phyloP scores from a whole-genome alignment of 2,888 invertebrate genomes.

The Sisyra nigra region DNA sequence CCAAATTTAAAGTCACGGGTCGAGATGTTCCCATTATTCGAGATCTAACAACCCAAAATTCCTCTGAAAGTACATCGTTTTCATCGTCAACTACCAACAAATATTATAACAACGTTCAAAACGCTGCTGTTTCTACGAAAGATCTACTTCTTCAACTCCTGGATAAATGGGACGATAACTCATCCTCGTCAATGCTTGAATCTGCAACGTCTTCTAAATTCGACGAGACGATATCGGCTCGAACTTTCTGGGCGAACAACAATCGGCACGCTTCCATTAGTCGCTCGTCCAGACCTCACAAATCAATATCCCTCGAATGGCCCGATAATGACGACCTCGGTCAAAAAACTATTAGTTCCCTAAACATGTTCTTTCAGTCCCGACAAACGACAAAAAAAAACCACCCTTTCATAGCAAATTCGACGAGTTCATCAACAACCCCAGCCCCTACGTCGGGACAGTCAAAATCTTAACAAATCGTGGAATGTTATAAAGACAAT shows the following conservation, averaged over 20 bases:
- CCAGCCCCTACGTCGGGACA: no score
- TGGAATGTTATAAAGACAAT: no score
- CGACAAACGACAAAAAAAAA: constrained; percentile 25
- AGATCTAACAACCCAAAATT: constrained; percentile 1
- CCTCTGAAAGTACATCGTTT: constrained; percentile 6
- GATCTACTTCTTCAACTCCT: constrained; percentile 57
- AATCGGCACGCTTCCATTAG: constrained; percentile 10
- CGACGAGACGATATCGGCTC: no score
- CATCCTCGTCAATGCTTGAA: constrained; percentile 16
- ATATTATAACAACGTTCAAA: constrained; percentile 15
- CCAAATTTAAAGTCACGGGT: constrained; percentile 48
- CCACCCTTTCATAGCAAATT: constrained; percentile 20
- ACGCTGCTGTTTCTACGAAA: constrained; percentile 54
- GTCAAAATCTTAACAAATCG: no score
- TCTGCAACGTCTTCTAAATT: not conserved
- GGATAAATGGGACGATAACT: constrained; percentile 59
- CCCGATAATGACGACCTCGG: constrained; percentile 55
- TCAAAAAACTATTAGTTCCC: constrained; percentile 62
- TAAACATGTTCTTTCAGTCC: constrained; percentile 62
- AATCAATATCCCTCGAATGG: constrained; percentile 64
- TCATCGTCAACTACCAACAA: not conserved
- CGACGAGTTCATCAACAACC: no score
- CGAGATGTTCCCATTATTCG: constrained; percentile 55
- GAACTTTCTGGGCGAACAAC: no score
- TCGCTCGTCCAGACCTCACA: constrained; percentile 41